A percentile compares a stretch with the other conserved stretches of the same genome.
Evolutionary conservation across 2,113 vertebrate species (phyloP).

Genomic region (Melozone crissalis): DNA sequence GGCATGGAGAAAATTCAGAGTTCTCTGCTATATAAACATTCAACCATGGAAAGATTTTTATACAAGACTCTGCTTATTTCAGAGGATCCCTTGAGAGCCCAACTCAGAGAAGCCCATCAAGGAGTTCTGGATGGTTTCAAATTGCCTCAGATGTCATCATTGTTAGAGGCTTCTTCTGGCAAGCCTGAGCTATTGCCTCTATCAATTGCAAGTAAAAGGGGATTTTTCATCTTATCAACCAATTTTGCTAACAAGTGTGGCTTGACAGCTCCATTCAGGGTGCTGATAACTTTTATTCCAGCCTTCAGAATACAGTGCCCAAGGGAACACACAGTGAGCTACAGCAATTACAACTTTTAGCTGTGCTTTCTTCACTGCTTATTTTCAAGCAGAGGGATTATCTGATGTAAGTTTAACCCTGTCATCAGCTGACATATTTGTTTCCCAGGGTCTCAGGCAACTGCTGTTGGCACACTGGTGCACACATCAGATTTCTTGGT

Average conservation of each 20-base stretch:
- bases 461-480: not conserved
- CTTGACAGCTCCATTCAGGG: constrained; percentile 57
- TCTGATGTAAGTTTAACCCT: not conserved
- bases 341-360: constrained; percentile 35
- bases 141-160: not conserved
- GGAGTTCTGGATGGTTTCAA: constrained; percentile 7
- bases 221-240: constrained; percentile 45
- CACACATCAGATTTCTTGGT: not conserved
- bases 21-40: not conserved
- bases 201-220: constrained; percentile 20
- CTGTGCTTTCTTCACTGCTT: not conserved
- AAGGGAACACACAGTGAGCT: constrained; percentile 9
- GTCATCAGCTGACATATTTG: not conserved
- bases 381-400: not conserved
- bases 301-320: constrained; percentile 23
- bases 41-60: not conserved
- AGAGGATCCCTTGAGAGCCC: not conserved
- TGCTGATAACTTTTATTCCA: constrained; percentile 43
- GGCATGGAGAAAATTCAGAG: not conserved
- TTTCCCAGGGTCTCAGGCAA: not conserved
- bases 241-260: constrained; percentile 38
- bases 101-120: not conserved
- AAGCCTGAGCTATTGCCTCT: constrained; percentile 28
- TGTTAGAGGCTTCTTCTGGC: constrained; percentile 11
- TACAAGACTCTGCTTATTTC: not conserved